These are phyloP conservation scores for Thecophora atra DNA, from an alignment of 2,888 invertebrate species.

Conservation along the genomic window DNA sequence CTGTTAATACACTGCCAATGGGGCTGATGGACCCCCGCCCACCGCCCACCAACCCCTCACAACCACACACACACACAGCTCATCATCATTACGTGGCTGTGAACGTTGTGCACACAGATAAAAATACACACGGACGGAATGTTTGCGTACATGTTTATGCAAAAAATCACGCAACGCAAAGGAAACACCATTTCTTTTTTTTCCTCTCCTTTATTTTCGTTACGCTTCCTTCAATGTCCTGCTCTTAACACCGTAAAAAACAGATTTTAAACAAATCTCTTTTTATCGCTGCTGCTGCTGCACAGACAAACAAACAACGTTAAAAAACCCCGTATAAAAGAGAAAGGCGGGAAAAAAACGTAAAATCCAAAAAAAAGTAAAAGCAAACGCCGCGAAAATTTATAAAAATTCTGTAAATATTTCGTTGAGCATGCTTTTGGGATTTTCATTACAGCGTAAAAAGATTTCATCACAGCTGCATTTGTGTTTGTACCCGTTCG, in stretches of 20 bases:
- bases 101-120: neutral
- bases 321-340: neutral
- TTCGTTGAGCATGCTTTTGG: conserved; percentile 17
- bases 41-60: too few relatives aligned
- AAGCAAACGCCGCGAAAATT: conserved; percentile 19
- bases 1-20: conserved; percentile 28
- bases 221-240: neutral
- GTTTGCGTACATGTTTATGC: conserved; percentile 24
- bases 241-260: conserved; percentile 13
- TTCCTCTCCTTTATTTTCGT: neutral
- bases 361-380: neutral
- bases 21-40: neutral
- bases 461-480: conserved; percentile 13
- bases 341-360: conserved; percentile 34
- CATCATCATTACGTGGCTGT: too few relatives aligned
- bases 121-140: conserved; percentile 1
- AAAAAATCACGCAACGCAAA: conserved; percentile 13
- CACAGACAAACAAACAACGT: neutral
- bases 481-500: neutral
- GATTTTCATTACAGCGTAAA: conserved; percentile 21
- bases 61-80: too few relatives aligned
- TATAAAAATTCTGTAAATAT: conserved; percentile 28
- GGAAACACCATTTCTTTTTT: neutral
- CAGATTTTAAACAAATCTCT: conserved; percentile 19
- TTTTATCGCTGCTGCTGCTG: neutral